These are phyloP conservation scores for Schizotus pectinicornis DNA, from an alignment of 2,888 invertebrate species.

Conservation along the genomic window DNA sequence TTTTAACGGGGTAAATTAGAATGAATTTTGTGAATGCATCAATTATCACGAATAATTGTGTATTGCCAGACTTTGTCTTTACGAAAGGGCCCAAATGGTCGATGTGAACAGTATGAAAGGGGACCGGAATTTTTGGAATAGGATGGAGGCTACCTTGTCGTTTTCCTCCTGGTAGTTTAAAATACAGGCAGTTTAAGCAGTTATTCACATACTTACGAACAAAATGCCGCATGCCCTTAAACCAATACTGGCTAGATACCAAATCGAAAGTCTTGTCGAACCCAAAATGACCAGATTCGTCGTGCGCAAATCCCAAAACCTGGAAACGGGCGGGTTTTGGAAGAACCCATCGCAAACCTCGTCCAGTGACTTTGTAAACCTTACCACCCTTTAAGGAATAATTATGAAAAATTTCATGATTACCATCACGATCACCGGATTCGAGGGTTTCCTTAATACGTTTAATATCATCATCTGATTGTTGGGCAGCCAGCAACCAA, in stretches of 20 bases:
- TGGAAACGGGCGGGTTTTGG: not conserved
- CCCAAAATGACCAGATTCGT: slow-evolving; percentile 27
- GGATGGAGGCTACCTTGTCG: slow-evolving; percentile 25
- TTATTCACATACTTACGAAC: slow-evolving; percentile 22
- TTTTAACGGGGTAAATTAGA: slow-evolving; percentile 19
- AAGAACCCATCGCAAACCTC: not conserved
- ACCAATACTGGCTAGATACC: slow-evolving; percentile 25
- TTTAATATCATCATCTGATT: not conserved
- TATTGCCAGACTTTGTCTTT: slow-evolving; percentile 20
- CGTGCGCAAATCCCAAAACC: slow-evolving; percentile 15
- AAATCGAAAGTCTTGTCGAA: slow-evolving; percentile 18
- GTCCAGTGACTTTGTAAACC: slow-evolving; percentile 1
- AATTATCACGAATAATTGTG: slow-evolving; percentile 18
- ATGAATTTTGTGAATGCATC: slow-evolving; percentile 28
- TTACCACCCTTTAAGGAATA: slow-evolving; percentile 17
- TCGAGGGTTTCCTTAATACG: slow-evolving; percentile 4
- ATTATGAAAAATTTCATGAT: slow-evolving; percentile 4
- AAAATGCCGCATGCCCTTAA: slow-evolving; percentile 20
- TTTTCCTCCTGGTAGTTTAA: slow-evolving; percentile 27
- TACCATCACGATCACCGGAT: slow-evolving; percentile 1
- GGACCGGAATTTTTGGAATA: slow-evolving; percentile 12
- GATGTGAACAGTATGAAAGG: slow-evolving; percentile 26
- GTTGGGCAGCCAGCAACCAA: slow-evolving; percentile 5
- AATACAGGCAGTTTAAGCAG: slow-evolving; percentile 24
- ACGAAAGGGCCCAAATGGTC: slow-evolving; percentile 28